Percentiles rank a stretch among this genome's conserved stretches.
These are phyloP conservation scores for Callospermophilus lateralis DNA, from an alignment of 2,113 vertebrate species.

Conservation along the genomic window DNA sequence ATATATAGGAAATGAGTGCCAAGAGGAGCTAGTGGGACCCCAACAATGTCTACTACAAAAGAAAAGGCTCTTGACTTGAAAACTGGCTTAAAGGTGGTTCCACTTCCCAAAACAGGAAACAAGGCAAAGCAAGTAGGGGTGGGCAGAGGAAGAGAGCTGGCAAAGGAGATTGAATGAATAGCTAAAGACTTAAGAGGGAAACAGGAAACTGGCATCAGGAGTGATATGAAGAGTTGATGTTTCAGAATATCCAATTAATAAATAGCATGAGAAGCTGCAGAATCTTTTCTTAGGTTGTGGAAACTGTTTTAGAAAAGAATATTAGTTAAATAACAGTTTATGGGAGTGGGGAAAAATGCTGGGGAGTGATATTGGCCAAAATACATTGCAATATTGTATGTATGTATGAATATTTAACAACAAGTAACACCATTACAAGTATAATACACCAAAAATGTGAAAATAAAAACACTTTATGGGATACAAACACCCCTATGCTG, in stretches of 20 bases:
- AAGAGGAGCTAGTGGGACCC: neutral
- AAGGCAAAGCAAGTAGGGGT: neutral
- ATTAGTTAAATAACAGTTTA: neutral
- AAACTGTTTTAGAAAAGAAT: slow-evolving; percentile 7
- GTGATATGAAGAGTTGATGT: neutral
- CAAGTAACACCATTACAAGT: too few relatives aligned
- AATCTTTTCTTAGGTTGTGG: neutral
- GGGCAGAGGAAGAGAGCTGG: neutral
- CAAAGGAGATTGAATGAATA: neutral
- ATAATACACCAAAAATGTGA: too few relatives aligned
- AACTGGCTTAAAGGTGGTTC: neutral
- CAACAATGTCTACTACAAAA: neutral
- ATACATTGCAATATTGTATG: too few relatives aligned
- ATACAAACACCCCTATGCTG: neutral
- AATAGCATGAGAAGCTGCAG: neutral
- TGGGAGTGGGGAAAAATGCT: neutral
- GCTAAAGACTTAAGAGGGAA: slow-evolving; percentile 21
- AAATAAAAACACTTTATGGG: neutral
- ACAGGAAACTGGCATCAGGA: neutral
- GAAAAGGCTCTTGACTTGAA: neutral
- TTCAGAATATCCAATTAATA: neutral
- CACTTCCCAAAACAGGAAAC: slow-evolving; percentile 19
- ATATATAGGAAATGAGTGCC: neutral
- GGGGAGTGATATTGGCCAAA: too few relatives aligned
- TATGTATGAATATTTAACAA: too few relatives aligned